phyloP scores from a whole-genome alignment of 2,888 invertebrate species.

The Hypena proboscidalis region DNA sequence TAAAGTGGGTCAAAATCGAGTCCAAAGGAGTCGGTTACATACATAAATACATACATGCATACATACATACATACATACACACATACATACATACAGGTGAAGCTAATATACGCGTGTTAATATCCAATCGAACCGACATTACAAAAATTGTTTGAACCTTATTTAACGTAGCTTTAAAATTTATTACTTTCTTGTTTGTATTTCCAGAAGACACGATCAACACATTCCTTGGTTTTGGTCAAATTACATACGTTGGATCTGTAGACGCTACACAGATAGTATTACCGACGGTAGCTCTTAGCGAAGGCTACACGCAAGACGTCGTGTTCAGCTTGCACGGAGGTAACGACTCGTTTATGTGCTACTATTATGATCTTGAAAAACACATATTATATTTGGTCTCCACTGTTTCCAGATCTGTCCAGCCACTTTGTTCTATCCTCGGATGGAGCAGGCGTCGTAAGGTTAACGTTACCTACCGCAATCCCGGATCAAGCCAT shows the following conservation, averaged over 20 bases:
- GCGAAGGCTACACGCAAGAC: conserved; percentile 40
- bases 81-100: too few relatives aligned
- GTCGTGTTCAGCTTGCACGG: conserved; percentile 47
- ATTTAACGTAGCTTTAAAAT: too few relatives aligned
- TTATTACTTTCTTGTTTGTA: too few relatives aligned
- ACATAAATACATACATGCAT: too few relatives aligned
- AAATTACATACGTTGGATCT: conserved; percentile 39
- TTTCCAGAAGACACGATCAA: conserved; percentile 24
- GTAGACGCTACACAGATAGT: conserved; percentile 21
- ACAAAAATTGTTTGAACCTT: too few relatives aligned
- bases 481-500: conserved; percentile 37
- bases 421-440: conserved; percentile 26
- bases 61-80: too few relatives aligned
- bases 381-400: background rate
- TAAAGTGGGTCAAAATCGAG: too few relatives aligned
- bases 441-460: conserved; percentile 12
- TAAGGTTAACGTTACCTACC: conserved; percentile 24
- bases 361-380: too few relatives aligned
- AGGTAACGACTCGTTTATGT: too few relatives aligned
- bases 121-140: too few relatives aligned
- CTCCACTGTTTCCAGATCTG: conserved; percentile 19
- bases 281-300: conserved; percentile 44
- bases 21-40: too few relatives aligned
- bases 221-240: conserved; percentile 37
- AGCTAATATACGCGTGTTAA: too few relatives aligned